These are phyloP conservation scores for Rana temporaria DNA, from an alignment of 2,113 vertebrate species.

Conservation along the genomic window DNA sequence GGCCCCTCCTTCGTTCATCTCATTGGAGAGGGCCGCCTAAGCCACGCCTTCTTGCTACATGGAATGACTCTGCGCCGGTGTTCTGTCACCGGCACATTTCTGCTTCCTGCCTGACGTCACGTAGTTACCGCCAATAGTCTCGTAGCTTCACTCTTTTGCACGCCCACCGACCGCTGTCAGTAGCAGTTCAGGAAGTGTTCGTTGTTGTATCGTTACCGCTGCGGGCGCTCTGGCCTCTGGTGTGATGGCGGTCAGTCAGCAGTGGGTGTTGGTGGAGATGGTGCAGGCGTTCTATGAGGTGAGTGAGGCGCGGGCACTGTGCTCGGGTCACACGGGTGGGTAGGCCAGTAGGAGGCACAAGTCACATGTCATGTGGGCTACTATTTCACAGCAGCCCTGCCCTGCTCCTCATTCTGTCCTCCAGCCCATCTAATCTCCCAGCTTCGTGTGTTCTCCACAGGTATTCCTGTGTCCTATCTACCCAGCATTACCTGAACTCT, in stretches of 20 bases:
- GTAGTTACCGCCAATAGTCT: slow-evolving; percentile 3
- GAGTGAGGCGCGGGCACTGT: neutral
- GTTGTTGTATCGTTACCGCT: neutral
- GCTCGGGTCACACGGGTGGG: neutral
- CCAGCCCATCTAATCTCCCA: no score
- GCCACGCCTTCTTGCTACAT: neutral
- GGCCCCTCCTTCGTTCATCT: neutral
- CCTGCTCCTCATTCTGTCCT: neutral
- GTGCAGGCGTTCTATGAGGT: slow-evolving; percentile 95
- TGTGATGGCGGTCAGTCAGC: slow-evolving; percentile 82
- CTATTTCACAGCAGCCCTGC: neutral
- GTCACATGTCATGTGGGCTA: no score
- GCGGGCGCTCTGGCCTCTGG: slow-evolving; percentile 27
- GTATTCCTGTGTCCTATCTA: no score
- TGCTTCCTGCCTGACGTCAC: neutral
- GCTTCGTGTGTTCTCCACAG: no score
- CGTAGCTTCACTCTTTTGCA: neutral
- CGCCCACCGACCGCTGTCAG: slow-evolving; percentile 31
- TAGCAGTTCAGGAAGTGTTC: slow-evolving; percentile 56
- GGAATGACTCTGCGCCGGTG: neutral
- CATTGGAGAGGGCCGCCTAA: neutral
- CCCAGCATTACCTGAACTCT: no score
- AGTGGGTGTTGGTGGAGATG: slow-evolving; percentile 97
- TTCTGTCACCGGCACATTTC: no score
- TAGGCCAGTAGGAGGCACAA: neutral